Evolutionary conservation across 2,888 invertebrate species (phyloP), one percentile per base, ranked within the genome.

Genomic region (Drosophila buzzatii): DNA sequence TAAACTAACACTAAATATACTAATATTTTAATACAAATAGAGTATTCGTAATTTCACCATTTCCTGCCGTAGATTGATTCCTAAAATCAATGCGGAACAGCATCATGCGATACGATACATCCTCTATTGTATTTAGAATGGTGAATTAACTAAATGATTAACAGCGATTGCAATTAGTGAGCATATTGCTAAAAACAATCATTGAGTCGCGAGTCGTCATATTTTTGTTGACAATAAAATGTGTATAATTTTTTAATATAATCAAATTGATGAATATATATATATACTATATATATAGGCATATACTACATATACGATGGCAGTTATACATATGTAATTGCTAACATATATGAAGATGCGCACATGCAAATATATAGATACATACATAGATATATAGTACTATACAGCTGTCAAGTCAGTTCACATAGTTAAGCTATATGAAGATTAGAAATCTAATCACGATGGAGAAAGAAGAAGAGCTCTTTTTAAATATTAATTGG

Each of bases 151-250:
- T 20, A 64, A 71, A 65, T 51, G 41, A 55, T 41, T 27, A 55
- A 45, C 61, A 52, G 52, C 31, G 65, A 66, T 33, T 64, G 70
- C 61, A 69, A 45, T 37, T 66, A 73, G 35, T 66, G 63, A 60
- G 60, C 70, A 10, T 66, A 47, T 68, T 83, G 79, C 76, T 55
- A 20, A 56, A 14, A 74, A 69, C 72, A 82, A 85, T 87, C 82
- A 67, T 74, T 72, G 63, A 68, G 63, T 71, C 68, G 73, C 65
- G 62, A 73, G 90, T 89, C 88, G 85, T 85, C 85, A 85, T 85
- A 85, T 87, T 79, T 83, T 73, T 89, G 49, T 51, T 82, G 85
- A 85, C 85, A 85, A 85, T 85, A 85, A 85, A 72, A 70, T 51
- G 69, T 72, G 71, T 85, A 77, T 73, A 82, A 85, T 70, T 73